phyloP scores from a whole-genome alignment of 2,113 vertebrate species.

The Dicentrarchus labrax region DNA sequence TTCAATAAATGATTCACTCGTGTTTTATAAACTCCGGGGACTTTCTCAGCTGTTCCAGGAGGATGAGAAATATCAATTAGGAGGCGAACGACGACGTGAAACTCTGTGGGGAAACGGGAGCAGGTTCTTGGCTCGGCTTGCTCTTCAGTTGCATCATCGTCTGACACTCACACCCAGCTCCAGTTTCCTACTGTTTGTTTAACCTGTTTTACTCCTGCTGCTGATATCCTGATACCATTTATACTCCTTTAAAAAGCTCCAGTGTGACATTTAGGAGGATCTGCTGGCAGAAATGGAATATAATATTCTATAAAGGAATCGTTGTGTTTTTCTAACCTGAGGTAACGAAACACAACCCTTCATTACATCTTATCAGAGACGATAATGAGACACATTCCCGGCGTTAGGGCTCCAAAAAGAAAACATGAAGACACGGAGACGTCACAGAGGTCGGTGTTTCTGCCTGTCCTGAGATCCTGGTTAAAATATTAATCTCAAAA shows the following conservation, averaged over 20 bases:
- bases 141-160: conserved; percentile 27
- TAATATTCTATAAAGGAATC: too few relatives aligned
- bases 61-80: neutral
- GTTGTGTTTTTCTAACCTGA: too few relatives aligned
- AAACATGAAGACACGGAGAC: too few relatives aligned
- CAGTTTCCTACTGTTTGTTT: neutral
- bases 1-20: neutral
- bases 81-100: neutral
- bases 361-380: too few relatives aligned
- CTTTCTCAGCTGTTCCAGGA: neutral
- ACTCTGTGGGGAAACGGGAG: neutral
- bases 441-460: too few relatives aligned
- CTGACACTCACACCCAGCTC: neutral
- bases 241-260: neutral
- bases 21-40: neutral
- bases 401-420: too few relatives aligned
- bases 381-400: too few relatives aligned
- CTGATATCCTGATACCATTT: neutral
- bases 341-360: too few relatives aligned
- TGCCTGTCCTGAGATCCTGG: too few relatives aligned
- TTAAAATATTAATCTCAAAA: too few relatives aligned
- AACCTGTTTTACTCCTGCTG: neutral
- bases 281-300: too few relatives aligned
- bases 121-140: neutral
- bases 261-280: too few relatives aligned